Percentiles rank a stretch among this genome's conserved stretches.
Conservation (phyloP, 2,113 vertebrate species). For the Seriola dumerili region DNA sequence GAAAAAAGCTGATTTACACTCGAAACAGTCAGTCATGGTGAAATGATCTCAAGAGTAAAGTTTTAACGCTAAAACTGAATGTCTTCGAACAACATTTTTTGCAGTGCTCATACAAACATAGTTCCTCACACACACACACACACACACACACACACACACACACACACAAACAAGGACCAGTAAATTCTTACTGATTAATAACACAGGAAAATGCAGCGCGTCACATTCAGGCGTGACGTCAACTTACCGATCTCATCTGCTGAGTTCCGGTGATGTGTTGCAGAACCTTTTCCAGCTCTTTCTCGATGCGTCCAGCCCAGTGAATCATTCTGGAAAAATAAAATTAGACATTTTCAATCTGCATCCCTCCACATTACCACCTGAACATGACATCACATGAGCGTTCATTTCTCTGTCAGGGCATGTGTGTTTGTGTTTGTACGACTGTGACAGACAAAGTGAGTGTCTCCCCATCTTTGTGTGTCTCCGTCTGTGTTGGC, state of each 20-base stretch:
- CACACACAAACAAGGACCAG: not conserved
- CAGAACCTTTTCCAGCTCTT: conserved; percentile 87
- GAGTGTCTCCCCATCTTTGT: conserved; percentile 6
- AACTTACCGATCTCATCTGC: conserved; percentile 87
- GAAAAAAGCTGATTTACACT: not conserved
- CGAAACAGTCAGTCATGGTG: not conserved
- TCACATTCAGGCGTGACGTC: conserved; percentile 59
- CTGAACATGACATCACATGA: conserved; percentile 16
- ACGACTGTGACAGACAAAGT: conserved; percentile 1
- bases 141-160: too few relatives aligned
- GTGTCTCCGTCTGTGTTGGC: conserved; percentile 41
- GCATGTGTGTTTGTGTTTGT: conserved; percentile 34
- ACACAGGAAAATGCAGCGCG: conserved; percentile 51
- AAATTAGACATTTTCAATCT: conserved; percentile 44
- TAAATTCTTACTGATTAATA: conserved; percentile 57
- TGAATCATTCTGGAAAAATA: conserved; percentile 85
- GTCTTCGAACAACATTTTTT: conserved; percentile 1
- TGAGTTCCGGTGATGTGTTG: conserved; percentile 86
- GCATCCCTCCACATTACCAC: conserved; percentile 28
- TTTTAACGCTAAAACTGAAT: not conserved
- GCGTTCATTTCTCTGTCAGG: conserved; percentile 25
- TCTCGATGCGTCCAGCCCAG: conserved; percentile 89
- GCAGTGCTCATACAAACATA: conserved; percentile 22
- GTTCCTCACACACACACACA: not conserved
- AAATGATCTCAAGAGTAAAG: not conserved